These are phyloP conservation scores for Liasis olivaceus DNA, from an alignment of 2,797 vertebrate species.

Conservation along the genomic window DNA sequence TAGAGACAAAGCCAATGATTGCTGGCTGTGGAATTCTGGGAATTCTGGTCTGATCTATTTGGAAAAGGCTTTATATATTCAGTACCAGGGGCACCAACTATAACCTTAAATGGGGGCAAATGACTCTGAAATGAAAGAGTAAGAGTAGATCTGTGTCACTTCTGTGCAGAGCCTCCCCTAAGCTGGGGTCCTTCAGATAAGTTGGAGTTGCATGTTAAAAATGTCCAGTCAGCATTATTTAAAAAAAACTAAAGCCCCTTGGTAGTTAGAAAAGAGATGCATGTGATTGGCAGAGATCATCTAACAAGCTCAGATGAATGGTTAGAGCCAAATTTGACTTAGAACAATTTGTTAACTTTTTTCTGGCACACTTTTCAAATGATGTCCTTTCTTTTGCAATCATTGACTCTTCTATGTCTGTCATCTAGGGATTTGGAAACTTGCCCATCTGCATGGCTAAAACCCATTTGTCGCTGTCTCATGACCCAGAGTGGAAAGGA, in stretches of 20 bases:
- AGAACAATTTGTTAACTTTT: neutral
- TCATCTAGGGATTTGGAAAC: slow-evolving; percentile 86
- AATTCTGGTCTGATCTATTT: neutral
- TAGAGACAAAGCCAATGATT: too few relatives aligned
- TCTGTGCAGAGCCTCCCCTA: neutral
- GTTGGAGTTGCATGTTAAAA: neutral
- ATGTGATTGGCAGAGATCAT: neutral
- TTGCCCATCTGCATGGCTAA: slow-evolving; percentile 99
- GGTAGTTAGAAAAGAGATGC: neutral
- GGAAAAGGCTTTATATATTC: neutral
- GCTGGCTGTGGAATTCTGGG: too few relatives aligned
- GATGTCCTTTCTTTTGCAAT: neutral
- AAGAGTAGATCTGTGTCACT: neutral
- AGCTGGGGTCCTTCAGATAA: neutral
- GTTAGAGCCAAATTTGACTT: neutral
- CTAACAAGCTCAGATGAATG: slow-evolving; percentile 10
- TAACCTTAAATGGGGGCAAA: neutral
- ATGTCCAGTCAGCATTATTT: neutral
- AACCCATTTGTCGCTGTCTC: slow-evolving; percentile 94
- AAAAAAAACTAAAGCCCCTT: neutral
- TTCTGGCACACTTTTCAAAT: neutral
- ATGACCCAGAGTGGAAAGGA: slow-evolving; percentile 93
- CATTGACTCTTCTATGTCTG: neutral
- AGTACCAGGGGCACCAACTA: neutral
- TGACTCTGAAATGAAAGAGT: neutral